Evolutionary conservation across 2,113 vertebrate species (phyloP).

Genomic region (Uria aalge): DNA sequence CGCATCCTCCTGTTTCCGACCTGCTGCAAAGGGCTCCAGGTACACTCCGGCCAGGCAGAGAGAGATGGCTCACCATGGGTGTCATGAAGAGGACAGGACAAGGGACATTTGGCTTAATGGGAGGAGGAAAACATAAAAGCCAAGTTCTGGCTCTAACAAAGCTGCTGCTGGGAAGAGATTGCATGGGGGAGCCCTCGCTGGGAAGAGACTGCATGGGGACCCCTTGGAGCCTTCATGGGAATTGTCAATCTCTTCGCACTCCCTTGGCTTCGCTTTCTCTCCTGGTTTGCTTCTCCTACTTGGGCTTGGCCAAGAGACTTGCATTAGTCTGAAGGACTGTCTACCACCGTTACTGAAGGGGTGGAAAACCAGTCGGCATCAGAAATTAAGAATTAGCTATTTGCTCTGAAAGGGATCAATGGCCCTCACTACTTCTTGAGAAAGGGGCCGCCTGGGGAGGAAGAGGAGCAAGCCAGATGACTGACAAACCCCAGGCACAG

Average conservation of each 20-base stretch:
- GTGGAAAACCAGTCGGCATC: neutral
- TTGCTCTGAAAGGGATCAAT: neutral
- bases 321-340: neutral
- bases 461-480: neutral
- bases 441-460: neutral
- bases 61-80: fast-evolving
- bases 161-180: neutral
- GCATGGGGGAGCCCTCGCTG: neutral
- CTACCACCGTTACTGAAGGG: neutral
- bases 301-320: neutral
- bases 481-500: neutral
- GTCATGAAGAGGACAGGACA: neutral
- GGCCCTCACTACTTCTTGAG: neutral
- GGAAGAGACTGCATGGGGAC: neutral
- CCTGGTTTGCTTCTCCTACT: neutral
- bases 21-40: neutral
- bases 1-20: neutral
- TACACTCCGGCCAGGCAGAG: neutral
- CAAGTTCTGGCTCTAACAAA: neutral
- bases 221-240: neutral
- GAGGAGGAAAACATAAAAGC: neutral
- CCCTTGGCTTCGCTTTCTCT: neutral
- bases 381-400: neutral
- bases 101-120: neutral
- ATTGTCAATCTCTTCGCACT: neutral